These are phyloP conservation scores for Pammene aurita DNA, from an alignment of 2,888 invertebrate species.

Conservation along the genomic window DNA sequence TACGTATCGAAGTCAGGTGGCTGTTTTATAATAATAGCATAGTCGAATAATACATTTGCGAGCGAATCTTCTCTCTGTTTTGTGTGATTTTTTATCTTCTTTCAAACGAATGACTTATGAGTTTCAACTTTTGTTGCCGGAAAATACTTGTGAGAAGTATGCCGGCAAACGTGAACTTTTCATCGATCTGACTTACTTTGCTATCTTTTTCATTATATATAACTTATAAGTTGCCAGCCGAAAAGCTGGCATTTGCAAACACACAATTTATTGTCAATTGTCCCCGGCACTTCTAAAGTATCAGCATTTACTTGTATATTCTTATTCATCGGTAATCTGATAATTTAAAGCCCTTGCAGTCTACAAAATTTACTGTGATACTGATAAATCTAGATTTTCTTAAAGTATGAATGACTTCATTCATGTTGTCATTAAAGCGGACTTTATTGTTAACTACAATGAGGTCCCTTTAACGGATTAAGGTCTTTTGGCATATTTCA, in stretches of 20 bases:
- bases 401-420: no score
- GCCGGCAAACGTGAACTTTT: neutral
- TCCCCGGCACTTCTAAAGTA: no score
- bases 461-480: no score
- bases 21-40: no score
- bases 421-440: no score
- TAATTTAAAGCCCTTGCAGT: neutral
- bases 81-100: neutral
- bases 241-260: no score
- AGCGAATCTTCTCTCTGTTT: neutral
- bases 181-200: neutral
- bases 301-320: neutral
- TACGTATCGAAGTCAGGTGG: no score
- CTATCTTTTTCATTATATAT: no score
- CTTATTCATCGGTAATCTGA: neutral
- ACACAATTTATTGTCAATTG: neutral
- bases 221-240: no score
- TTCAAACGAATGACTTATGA: neutral
- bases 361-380: neutral
- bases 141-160: neutral
- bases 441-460: no score
- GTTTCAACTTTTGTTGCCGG: neutral
- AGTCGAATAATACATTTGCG: no score
- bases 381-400: neutral
- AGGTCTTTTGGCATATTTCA: no score